A percentile compares a stretch with the other conserved stretches of the same genome.
These are phyloP conservation scores for Procavia capensis DNA, from an alignment of 2,113 vertebrate genomes.

Conservation along the genomic window DNA sequence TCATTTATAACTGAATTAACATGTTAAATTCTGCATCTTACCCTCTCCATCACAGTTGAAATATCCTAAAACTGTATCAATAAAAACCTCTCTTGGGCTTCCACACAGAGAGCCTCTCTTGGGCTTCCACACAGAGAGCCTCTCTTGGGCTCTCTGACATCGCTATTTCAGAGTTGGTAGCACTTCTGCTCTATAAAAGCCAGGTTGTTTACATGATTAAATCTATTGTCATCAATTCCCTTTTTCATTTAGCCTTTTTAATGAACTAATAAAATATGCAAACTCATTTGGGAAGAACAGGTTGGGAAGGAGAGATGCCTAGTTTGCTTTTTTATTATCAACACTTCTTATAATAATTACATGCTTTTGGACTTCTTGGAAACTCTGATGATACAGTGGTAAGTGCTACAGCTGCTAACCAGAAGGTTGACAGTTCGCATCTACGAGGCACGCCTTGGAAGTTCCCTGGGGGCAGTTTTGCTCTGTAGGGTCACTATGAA, in stretches of 20 bases:
- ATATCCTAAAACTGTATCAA: neutral
- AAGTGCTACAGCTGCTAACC: too few relatives aligned
- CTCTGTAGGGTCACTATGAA: too few relatives aligned
- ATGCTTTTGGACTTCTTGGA: neutral
- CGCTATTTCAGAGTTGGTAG: neutral
- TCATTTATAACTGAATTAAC: slow-evolving; percentile 31
- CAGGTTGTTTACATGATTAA: slow-evolving; percentile 20
- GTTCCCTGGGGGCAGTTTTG: too few relatives aligned
- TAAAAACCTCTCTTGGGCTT: neutral
- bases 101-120: neutral
- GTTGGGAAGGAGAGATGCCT: neutral
- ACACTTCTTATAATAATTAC: neutral
- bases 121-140: neutral
- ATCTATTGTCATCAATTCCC: neutral
- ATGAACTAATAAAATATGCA: slow-evolving; percentile 24
- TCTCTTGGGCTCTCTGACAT: neutral
- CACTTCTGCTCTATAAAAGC: neutral
- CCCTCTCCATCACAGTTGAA: neutral
- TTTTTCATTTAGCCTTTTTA: neutral
- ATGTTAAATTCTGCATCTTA: neutral
- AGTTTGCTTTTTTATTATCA: slow-evolving; percentile 2
- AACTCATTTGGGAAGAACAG: neutral
- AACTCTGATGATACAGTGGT: too few relatives aligned
- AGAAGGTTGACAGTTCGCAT: too few relatives aligned
- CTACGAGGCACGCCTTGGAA: too few relatives aligned